Base-by-base conservation (phyloP, 2,888 invertebrate genomes). In the Panopea generosa region DNA sequence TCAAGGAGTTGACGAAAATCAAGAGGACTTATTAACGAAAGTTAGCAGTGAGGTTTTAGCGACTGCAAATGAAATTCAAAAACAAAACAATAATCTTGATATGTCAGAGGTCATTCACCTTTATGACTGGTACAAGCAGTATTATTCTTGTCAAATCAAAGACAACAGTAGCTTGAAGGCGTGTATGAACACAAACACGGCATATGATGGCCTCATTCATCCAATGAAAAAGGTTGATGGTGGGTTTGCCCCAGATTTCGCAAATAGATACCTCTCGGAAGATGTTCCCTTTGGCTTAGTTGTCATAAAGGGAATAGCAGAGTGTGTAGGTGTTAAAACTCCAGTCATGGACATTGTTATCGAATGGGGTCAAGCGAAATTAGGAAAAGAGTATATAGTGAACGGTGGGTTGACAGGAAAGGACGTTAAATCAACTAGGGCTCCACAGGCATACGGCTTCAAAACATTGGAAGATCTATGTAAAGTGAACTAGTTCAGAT, bases 201-300 rank as follows among this genome's bases (percentile, higher is more conserved):
- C 87, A 0, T 87, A 87, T 52, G 77, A 86, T 49, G 87, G 88
- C 4, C 70, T 89, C 1, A 26, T 82, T 0, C 86, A 89, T 53
- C 88, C 87, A 6, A 86, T 86, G 85, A 83, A 76, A 53, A 73
- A 77, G 16, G 75, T 59, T 0, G 77, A 80, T 1, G 77, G 72
- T 11, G 86, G 86, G 1, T 84, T 82, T 61, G 80, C 84, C 11
- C 88, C 89, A 0, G 84, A 89, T 63, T 89, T 87, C 59, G 67
- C 33, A 14, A 85, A 87, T 70, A 76, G 89, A n/a, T 89, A 89
- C 74, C 73, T 77, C 26, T 52, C 82, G 3, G 89, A 89, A 52
- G 89, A 89, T 57, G 65, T 88, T 14, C 89, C 89, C 1, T 87
- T 77, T 60, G 89, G 89, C 16, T 60, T 88, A 14, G 85, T 85